A percentile compares a stretch with the other conserved stretches of the same genome.
Evolutionary conservation across 2,888 invertebrate genomes (phyloP).

Genomic region (Willowsia nigromaculata): DNA sequence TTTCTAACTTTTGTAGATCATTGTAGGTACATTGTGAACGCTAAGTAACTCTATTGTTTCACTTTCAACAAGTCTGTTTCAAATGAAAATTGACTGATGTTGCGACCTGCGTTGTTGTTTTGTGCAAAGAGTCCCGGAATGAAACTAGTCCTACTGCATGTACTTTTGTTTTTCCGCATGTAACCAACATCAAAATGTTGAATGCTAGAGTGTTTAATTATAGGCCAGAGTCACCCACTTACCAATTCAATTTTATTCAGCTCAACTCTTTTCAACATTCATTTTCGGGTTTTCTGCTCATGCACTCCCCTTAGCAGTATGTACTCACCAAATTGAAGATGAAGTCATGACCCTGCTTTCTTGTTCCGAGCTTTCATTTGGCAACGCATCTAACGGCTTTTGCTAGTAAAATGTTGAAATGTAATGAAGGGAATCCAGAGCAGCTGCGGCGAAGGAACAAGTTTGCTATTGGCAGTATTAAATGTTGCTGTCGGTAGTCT

Average conservation of each 20-base stretch:
- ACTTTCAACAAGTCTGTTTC: conserved; percentile 21
- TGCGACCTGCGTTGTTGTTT: too few relatives aligned
- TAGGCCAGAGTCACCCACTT: conserved; percentile 6
- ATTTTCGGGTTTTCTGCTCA: conserved; percentile 4
- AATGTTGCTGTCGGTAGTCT: too few relatives aligned
- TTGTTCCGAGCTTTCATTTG: neutral
- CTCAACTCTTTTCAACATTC: neutral
- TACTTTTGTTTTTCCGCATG: neutral
- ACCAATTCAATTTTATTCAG: neutral
- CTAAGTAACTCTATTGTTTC: neutral
- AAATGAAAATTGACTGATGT: neutral
- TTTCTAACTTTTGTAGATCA: neutral
- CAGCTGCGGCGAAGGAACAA: too few relatives aligned
- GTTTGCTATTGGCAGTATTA: too few relatives aligned
- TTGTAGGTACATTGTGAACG: neutral
- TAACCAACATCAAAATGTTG: neutral
- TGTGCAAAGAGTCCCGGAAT: too few relatives aligned
- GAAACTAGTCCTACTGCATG: neutral
- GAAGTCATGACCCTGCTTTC: neutral
- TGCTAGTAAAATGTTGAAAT: too few relatives aligned
- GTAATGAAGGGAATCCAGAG: too few relatives aligned
- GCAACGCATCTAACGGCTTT: neutral
- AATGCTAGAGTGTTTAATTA: conserved; percentile 10
- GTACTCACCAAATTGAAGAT: neutral
- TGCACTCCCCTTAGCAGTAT: neutral